These are phyloP conservation scores for Parnassius smintheus DNA, from an alignment of 2,888 invertebrate species.

Conservation along the genomic window DNA sequence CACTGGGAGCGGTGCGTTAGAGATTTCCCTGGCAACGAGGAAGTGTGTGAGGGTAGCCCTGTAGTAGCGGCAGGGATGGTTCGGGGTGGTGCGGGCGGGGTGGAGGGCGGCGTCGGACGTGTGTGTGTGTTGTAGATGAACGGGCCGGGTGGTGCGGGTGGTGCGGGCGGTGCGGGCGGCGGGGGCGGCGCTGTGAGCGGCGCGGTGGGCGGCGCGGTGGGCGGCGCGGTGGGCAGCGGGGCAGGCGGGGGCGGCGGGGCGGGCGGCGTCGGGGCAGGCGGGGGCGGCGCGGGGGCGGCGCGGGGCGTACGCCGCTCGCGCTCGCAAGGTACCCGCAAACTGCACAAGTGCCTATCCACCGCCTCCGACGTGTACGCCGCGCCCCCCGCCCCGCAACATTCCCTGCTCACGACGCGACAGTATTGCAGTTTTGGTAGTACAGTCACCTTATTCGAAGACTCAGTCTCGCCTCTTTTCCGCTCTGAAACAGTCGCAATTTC, in stretches of 20 bases:
- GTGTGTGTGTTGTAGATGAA: constrained; percentile 83
- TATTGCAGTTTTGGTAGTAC: constrained; percentile 98
- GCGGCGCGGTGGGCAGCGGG: constrained; percentile 38
- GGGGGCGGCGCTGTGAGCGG: constrained; percentile 72
- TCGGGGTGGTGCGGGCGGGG: constrained; percentile 31
- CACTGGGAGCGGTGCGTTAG: not conserved
- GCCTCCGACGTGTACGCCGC: constrained; percentile 89
- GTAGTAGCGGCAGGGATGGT: constrained; percentile 29
- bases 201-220: constrained; percentile 66
- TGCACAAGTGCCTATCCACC: constrained; percentile 95
- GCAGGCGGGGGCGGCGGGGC: constrained; percentile 40
- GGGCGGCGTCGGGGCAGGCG: constrained; percentile 41
- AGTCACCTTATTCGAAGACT: constrained; percentile 82
- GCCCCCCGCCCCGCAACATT: constrained; percentile 83
- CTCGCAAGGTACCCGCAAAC: constrained; percentile 96
- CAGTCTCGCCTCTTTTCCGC: constrained; percentile 51
- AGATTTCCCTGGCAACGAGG: not conserved
- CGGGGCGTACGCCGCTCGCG: constrained; percentile 78
- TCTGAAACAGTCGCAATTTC: constrained; percentile 78
- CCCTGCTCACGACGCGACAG: constrained; percentile 92
- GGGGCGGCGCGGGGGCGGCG: constrained; percentile 74
- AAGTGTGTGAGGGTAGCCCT: constrained; percentile 22
- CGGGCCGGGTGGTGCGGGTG: constrained; percentile 40
- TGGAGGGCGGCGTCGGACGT: constrained; percentile 31
- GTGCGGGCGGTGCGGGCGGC: constrained; percentile 38